These are phyloP conservation scores for Drosophila hydei DNA, from an alignment of 1,140 invertebrate genomes.

Conservation along the genomic window DNA sequence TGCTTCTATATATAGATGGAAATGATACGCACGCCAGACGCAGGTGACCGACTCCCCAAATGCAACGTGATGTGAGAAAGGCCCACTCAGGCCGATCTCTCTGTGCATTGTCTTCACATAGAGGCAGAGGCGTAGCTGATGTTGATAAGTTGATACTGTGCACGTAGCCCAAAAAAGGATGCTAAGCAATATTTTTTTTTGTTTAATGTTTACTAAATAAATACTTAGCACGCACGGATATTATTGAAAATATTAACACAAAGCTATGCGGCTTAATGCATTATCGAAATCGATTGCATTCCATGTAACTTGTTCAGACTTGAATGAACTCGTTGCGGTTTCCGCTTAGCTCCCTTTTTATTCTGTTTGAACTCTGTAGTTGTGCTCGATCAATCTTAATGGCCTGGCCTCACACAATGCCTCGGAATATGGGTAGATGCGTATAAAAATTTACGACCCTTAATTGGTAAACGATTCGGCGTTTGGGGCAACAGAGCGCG, in stretches of 20 bases:
- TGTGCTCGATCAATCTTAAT: conserved; percentile 65
- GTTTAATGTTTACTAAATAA: conserved; percentile 48
- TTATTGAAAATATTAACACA: no score
- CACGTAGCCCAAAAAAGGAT: conserved; percentile 1
- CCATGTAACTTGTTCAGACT: not conserved
- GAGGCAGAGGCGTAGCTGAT: conserved; percentile 9
- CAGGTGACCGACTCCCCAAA: conserved; percentile 63
- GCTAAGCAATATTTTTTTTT: conserved; percentile 32
- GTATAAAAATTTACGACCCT: conserved; percentile 67
- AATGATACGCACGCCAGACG: conserved; percentile 63
- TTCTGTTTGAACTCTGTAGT: not conserved
- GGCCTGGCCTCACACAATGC: conserved; percentile 22
- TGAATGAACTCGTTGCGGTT: no score
- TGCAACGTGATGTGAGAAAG: conserved; percentile 64
- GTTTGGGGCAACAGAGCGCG: not conserved
- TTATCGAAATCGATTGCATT: no score
- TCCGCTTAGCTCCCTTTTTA: not conserved
- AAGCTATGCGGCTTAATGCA: no score
- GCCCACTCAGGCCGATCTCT: not conserved
- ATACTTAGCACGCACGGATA: conserved; percentile 40
- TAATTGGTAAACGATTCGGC: conserved; percentile 34
- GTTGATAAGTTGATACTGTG: not conserved
- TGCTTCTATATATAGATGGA: conserved; percentile 8
- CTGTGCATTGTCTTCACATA: conserved; percentile 17
- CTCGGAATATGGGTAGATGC: conserved; percentile 27